These are phyloP conservation scores for Siniperca obscura DNA, from an alignment of 2,797 vertebrate genomes.

Conservation along the genomic window DNA sequence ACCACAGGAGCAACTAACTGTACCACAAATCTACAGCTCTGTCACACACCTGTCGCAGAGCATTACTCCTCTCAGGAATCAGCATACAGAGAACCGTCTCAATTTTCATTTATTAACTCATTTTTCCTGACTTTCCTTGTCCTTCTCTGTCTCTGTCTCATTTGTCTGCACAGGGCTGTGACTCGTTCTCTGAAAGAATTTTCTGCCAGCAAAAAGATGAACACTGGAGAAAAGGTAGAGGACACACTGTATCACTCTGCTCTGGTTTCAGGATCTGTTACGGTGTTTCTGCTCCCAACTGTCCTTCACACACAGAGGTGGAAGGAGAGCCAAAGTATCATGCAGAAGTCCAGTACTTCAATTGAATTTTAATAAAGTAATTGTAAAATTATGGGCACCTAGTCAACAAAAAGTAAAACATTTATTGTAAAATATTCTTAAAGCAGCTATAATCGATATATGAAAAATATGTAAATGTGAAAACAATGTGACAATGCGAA, in stretches of 20 bases:
- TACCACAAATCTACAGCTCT: background rate
- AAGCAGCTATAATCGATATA: background rate
- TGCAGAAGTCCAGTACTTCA: background rate
- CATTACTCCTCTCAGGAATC: too few relatives aligned
- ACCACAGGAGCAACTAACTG: background rate
- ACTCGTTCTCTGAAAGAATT: constrained; percentile 98
- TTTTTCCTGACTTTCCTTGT: background rate
- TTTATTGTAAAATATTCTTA: background rate
- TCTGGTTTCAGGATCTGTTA: constrained; percentile 7
- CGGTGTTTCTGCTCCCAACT: background rate
- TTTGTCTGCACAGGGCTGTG: constrained; percentile 87
- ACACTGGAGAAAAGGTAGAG: constrained; percentile 95
- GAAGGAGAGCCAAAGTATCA: background rate
- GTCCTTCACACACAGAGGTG: constrained; percentile 8
- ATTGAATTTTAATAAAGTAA: background rate
- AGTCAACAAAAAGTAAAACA: background rate
- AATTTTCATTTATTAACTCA: background rate
- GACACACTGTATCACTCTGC: background rate
- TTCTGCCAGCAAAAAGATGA: constrained; percentile 98
- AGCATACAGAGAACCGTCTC: background rate
- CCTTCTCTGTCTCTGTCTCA: background rate
- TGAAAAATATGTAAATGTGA: background rate
- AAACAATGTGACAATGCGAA: background rate
- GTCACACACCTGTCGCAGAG: background rate
- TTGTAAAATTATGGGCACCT: background rate